These are phyloP conservation scores for Pyrrhosoma nymphula DNA, from an alignment of 2,888 invertebrate species.

Conservation along the genomic window DNA sequence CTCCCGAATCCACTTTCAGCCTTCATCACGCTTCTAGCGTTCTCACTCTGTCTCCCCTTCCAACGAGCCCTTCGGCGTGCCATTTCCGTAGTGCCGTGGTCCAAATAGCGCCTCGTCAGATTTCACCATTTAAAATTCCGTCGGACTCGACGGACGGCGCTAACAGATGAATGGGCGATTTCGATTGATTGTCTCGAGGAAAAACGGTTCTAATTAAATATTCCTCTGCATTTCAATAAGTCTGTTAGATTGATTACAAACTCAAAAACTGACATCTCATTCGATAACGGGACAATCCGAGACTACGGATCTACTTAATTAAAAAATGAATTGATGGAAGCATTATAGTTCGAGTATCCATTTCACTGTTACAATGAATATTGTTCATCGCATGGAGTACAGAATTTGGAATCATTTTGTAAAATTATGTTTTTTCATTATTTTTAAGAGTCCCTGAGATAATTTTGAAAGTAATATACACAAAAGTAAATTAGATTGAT, in stretches of 20 bases:
- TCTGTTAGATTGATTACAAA: background rate
- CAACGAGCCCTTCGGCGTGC: background rate
- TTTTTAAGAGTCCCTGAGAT: no score
- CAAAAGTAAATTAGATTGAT: no score
- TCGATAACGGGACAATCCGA: background rate
- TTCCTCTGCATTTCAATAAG: background rate
- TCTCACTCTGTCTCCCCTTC: background rate
- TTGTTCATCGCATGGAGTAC: no score
- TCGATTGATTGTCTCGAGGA: background rate
- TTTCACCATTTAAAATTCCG: constrained; percentile 48
- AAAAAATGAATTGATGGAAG: background rate
- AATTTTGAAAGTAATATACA: no score
- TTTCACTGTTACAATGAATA: no score
- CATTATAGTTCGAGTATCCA: background rate
- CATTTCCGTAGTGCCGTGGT: background rate
- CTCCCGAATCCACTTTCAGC: background rate
- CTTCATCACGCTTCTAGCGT: background rate
- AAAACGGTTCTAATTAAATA: constrained; percentile 45
- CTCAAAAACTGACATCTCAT: background rate
- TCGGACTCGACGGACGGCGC: background rate
- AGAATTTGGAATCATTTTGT: no score
- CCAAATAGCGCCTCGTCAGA: constrained; percentile 33
- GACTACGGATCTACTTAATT: background rate
- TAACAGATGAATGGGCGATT: constrained; percentile 13
- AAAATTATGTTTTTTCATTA: no score